Evolutionary conservation across 53 echinoderm and acorn worm species (phyloP).

Genomic region (Patiria pectinifera): DNA sequence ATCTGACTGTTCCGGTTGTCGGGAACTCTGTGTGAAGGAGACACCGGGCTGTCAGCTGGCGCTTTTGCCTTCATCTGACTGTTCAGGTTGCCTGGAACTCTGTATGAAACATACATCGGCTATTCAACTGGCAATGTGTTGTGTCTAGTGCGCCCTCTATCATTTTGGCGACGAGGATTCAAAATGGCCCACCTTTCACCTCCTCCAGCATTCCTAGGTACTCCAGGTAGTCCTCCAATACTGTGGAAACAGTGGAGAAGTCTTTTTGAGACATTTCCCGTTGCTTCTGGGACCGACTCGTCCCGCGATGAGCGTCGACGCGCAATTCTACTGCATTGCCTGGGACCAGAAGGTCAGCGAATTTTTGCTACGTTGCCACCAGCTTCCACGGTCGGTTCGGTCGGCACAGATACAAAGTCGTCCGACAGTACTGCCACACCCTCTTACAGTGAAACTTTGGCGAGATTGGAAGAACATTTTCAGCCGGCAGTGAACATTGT

Average conservation of each 20-base stretch:
- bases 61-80: neutral
- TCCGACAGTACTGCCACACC: neutral
- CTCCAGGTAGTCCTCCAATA: too few species aligned
- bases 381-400: neutral
- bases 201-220: too few species aligned
- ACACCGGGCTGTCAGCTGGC: neutral
- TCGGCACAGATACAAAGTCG: neutral
- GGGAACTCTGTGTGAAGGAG: constrained; percentile 23
- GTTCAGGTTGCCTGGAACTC: too few species aligned
- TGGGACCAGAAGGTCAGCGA: neutral
- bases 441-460: neutral
- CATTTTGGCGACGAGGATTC: too few species aligned
- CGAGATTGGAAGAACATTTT: neutral
- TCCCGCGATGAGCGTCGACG: neutral
- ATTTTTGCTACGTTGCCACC: neutral
- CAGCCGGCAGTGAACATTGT: neutral
- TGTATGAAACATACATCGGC: too few species aligned
- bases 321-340: neutral
- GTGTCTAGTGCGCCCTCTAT: too few species aligned
- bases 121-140: too few species aligned
- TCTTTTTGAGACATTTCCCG: too few species aligned
- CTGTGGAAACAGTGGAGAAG: too few species aligned
- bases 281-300: too few species aligned
- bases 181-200: too few species aligned
- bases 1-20: neutral